phyloP scores from a whole-genome alignment of 2,888 invertebrate species.

The Liodrosophila aerea region DNA sequence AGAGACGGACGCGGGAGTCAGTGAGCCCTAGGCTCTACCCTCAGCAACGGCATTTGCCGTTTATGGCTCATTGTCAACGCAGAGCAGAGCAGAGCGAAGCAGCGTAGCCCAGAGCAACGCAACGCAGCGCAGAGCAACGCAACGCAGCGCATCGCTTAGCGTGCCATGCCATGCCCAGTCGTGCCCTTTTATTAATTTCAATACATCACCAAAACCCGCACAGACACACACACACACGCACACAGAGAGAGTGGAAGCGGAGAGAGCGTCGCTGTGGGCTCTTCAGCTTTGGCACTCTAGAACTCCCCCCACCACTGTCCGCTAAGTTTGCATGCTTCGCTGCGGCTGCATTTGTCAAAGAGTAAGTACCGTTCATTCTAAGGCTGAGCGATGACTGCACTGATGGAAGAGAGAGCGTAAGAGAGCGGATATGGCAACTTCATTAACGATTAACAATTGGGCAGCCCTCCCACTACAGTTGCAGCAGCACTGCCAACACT shows the following conservation, averaged over 20 bases:
- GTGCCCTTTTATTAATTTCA: constrained; percentile 74
- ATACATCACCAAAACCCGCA: constrained; percentile 54
- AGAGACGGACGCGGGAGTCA: constrained; percentile 3
- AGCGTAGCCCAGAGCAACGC: too few species aligned
- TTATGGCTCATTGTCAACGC: constrained; percentile 69
- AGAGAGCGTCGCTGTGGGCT: constrained; percentile 38
- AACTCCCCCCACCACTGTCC: background rate
- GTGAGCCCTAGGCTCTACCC: background rate
- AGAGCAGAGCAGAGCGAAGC: background rate
- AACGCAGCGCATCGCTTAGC: constrained; percentile 37
- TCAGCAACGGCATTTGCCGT: constrained; percentile 35
- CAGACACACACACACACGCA: constrained; percentile 12
- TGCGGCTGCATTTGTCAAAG: constrained; percentile 63
- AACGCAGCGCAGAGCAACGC: constrained; percentile 5
- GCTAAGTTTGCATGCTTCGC: constrained; percentile 43
- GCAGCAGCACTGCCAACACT: constrained; percentile 9
- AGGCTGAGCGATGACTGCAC: constrained; percentile 1
- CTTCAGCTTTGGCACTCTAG: constrained; percentile 21
- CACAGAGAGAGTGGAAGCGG: background rate
- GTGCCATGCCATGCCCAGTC: constrained; percentile 53
- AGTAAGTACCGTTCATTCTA: constrained; percentile 26
- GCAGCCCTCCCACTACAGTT: constrained; percentile 21
- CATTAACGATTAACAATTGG: constrained; percentile 47
- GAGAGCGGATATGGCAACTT: too few species aligned
- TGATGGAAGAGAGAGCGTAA: background rate